Evolutionary conservation across 2,888 invertebrate genomes (phyloP), one percentile per base, ranked within the genome.

Genomic region (Nomada hirtipes): DNA sequence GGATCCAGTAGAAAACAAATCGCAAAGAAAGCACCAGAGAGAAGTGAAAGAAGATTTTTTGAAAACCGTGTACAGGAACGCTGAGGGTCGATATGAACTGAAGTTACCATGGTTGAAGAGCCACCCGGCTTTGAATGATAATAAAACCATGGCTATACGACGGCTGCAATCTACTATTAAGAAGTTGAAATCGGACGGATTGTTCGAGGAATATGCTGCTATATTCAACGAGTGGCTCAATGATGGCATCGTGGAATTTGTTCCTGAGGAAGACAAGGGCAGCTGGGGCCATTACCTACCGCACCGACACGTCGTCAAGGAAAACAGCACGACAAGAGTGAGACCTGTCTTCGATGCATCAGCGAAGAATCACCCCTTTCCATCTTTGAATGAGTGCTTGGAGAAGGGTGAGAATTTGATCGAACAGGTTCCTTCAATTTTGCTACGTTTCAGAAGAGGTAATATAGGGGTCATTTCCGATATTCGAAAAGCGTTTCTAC

Each of bases 61-160:
- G 15, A 79, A 89, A 42, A 93, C 91, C 0, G 88, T 92, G 3
- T 68, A 10, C 0, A 60, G 87, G 0, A 88, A 90, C 52, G 59
- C 79, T 4, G 85, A 90, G 18, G 89, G 89, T 2, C 82, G 92
- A 0, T 93, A 91, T 83, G 89, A 91, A 70, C 90, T 92, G 0
- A 52, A 77, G 10, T 70, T 92, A 18, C 92, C 93, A 2, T 92
- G 91, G 90, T 81, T 89, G 18, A 88, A 90, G n/a, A 23, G 57
- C 10, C 44, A 91, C 76, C 88, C 90, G 0, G 85, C 84, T 4
- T 55, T 92, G 0, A 69, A 82, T 26, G 73, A 72, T 42, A 91
- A 91, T 75, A 84, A 75, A 42, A 65, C 78, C 1, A 20, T 90
- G 9, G 90, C 91, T 0, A 70, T 79, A 57, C 89, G 83, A 57